Base-by-base conservation (phyloP, 1,140 invertebrate species). In the Aphaenogaster ashmeadi region DNA sequence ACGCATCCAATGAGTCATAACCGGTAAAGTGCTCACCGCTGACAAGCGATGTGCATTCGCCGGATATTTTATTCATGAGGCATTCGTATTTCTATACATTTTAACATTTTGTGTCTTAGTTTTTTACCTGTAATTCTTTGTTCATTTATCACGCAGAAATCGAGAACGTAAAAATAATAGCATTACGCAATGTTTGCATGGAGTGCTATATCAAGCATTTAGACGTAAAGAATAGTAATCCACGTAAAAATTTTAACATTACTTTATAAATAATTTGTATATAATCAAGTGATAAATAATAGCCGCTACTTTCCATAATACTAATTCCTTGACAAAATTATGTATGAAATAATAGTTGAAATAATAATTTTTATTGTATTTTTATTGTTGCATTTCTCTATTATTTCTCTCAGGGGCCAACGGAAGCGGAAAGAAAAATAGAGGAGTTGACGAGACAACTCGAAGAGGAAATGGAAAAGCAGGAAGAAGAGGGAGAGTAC, bases 391-490 rank as follows among this genome's bases (percentile, higher is more conserved):
- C 27, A 27, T 27, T 27, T 0, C 27, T 27, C 27, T 27, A 27
- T 27, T 72, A 86, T 88, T 92, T 83, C 89, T 92, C 92, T 77
- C 95, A 98, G 95, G 98, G 98, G 2, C 98, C 98, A 15, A 98
- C 98, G 69, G 98, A 99, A 95, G 98, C 98, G 52, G 98, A 99
- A 95, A 96, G 97, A 78, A 99, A 99, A 95, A 98, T 99, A 91
- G 98, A 99, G 94, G 98, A 98, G 92, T 96, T 99, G 64, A 99
- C 98, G 3, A 96, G 98, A 66, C 98, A 99, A 93, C 96, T 99
- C 85, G 98, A 99, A 95, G 98, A 99, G 94, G 98, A 99, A 96
- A 98, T 99, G 97, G 99, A 99, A 93, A 98, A 98, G 91, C 97
- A 98, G 90, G 98, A 98, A 95, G 98, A 98, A 92, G 98, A 99